phyloP scores from a whole-genome alignment of 2,888 invertebrate genomes.

The Torymus auratus region DNA sequence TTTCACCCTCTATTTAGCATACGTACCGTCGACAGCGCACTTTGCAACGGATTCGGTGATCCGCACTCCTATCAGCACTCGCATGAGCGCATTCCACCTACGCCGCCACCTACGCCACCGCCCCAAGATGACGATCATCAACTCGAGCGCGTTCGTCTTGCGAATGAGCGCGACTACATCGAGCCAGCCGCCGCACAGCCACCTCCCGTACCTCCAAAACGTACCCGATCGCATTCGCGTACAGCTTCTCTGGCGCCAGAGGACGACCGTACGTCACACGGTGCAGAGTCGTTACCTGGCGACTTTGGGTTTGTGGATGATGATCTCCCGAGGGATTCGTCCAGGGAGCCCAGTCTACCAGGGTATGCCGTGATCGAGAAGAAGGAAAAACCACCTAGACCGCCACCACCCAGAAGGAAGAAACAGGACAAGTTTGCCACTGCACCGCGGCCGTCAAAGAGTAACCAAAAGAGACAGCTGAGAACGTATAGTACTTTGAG shows the following conservation, averaged over 20 bases:
- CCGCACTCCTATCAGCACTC: constrained; percentile 3
- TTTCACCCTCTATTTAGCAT: constrained; percentile 30
- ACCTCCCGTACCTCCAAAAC: constrained; percentile 79
- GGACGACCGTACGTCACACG: constrained; percentile 85
- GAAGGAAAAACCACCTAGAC: constrained; percentile 80
- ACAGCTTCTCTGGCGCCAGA: constrained; percentile 77
- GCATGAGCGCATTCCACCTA: constrained; percentile 47
- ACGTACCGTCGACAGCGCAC: constrained; percentile 51
- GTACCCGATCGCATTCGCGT: constrained; percentile 79
- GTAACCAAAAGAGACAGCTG: constrained; percentile 79
- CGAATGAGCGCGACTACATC: constrained; percentile 81
- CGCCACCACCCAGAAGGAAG: constrained; percentile 81
- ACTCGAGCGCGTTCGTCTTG: neutral
- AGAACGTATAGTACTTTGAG: constrained; percentile 81
- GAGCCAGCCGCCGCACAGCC: constrained; percentile 69
- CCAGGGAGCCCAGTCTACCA: constrained; percentile 74
- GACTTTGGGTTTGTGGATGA: constrained; percentile 76
- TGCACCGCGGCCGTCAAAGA: constrained; percentile 78
- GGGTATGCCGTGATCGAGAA: constrained; percentile 90
- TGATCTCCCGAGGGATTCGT: constrained; percentile 75
- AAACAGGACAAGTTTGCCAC: constrained; percentile 82
- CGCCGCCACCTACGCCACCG: constrained; percentile 53
- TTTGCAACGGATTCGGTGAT: constrained; percentile 65
- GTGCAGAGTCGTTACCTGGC: constrained; percentile 82
- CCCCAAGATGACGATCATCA: neutral